phyloP scores from a whole-genome alignment of 1,140 invertebrate genomes.

The Ptiloglossa arizonensis region DNA sequence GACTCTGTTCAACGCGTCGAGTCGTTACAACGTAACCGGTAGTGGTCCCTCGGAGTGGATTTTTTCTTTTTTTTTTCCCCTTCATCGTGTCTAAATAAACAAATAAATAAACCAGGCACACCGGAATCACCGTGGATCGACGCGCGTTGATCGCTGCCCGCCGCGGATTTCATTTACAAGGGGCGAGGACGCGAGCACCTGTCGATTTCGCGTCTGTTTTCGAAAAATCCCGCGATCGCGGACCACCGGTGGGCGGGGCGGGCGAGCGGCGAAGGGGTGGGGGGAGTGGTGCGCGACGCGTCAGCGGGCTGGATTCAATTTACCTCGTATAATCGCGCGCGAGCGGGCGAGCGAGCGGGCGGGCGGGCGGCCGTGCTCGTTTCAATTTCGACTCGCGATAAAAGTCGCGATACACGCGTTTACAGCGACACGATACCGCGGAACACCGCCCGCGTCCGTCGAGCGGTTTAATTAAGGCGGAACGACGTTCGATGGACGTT shows the following conservation, averaged over 20 bases:
- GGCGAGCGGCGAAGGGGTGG: too few species aligned
- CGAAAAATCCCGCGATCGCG: conserved; percentile 36
- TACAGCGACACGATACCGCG: conserved; percentile 27
- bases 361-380: conserved; percentile 37
- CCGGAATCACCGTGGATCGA: conserved; percentile 34
- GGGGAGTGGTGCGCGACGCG: too few species aligned
- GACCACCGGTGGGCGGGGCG: too few species aligned
- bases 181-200: conserved; percentile 30
- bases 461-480: conserved; percentile 47
- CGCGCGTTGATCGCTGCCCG: conserved; percentile 27
- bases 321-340: conserved; percentile 43
- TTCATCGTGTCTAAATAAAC: conserved; percentile 34
- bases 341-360: too few species aligned
- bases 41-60: too few species aligned
- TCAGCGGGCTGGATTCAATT: conserved; percentile 47
- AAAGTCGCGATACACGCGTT: conserved; percentile 49
- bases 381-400: conserved; percentile 50
- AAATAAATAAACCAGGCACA: conserved; percentile 36
- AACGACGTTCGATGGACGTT: conserved; percentile 43
- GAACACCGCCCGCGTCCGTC: conserved; percentile 14
- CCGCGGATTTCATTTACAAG: conserved; percentile 37
- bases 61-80: too few species aligned
- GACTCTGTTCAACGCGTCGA: too few species aligned
- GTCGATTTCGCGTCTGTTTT: conserved; percentile 46
- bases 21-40: too few species aligned